Evolutionary conservation across 2,888 invertebrate species (phyloP), one percentile per base, ranked within the genome.

Genomic region (Micoletzkya japonica): DNA sequence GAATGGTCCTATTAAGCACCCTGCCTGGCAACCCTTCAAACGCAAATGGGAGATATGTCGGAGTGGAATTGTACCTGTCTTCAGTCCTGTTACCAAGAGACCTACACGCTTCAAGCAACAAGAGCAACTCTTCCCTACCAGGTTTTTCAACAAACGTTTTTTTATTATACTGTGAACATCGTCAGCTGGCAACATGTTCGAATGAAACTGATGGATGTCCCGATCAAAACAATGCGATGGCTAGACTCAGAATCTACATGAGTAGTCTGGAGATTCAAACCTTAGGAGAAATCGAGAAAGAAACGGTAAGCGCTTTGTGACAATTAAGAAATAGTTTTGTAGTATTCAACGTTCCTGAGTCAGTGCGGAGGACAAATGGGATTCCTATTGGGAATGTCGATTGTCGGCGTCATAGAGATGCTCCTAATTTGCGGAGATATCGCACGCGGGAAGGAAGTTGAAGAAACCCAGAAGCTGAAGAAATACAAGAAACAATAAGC

Each of bases 321-420:
- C n/a, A n/a, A n/a, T n/a, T n/a, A n/a, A n/a, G n/a, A n/a, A n/a
- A n/a, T n/a, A n/a, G n/a, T n/a, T n/a, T n/a, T 63, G 7, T 50
- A 63, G 63, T 24, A 50, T 14, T 63, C 63, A 4, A 63, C 63
- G 17, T 63, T 63, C 50, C 63, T 63, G 24, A 32, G 49, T 3
- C 49, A 63, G 24, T 50, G 32, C 63, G 63, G 63, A 49, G 63
- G 63, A n/a, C 63, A 49, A 37, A 30, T 63, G 44, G 63, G 63
- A 37, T 63, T 63, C 34, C 49, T 63, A 0, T 50, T 63, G 10
- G 63, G 63, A 24, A 63, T 63, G 63, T 63, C 63, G 10, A 44
- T 63, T 14, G 63, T 63, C 14, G 63, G 49, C 1, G 36, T 63
- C 24, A 2, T 63, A 0, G 63, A 63, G 50, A 44, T 63, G 17